Conservation (phyloP, 2,888 invertebrate species). For the Schrankia costaestrigalis region DNA sequence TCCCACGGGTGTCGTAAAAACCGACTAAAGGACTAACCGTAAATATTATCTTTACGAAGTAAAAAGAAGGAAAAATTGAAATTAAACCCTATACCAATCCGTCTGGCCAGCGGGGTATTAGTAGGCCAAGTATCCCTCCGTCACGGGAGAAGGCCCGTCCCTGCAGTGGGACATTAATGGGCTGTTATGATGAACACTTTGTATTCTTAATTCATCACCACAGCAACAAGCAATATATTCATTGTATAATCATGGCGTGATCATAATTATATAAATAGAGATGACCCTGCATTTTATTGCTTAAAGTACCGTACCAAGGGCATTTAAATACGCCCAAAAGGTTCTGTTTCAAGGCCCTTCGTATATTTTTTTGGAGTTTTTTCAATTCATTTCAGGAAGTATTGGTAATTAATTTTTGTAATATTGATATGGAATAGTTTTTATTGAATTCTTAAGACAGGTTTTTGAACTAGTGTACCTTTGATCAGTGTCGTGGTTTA, state of each 20-base stretch:
- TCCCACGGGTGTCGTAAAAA: too few species aligned
- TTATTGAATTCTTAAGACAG: background rate
- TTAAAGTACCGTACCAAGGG: slow-evolving; percentile 16
- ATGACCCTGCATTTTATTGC: slow-evolving; percentile 24
- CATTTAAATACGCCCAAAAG: slow-evolving; percentile 10
- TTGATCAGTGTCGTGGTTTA: too few species aligned
- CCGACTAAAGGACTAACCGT: too few species aligned
- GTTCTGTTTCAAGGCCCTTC: slow-evolving; percentile 13
- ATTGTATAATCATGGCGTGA: slow-evolving; percentile 4
- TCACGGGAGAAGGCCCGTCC: too few species aligned
- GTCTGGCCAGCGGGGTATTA: too few species aligned
- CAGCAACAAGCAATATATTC: background rate
- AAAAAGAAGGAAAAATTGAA: too few species aligned
- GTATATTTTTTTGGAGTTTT: slow-evolving; percentile 4
- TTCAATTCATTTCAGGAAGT: slow-evolving; percentile 25
- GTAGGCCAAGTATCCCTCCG: too few species aligned
- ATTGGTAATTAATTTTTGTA: slow-evolving; percentile 1
- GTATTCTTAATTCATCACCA: background rate
- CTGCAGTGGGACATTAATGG: too few species aligned
- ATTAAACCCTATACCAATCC: too few species aligned
- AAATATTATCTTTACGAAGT: too few species aligned
- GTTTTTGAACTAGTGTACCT: too few species aligned
- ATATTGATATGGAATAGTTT: background rate
- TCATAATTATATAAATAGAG: slow-evolving; percentile 4
- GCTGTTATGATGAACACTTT: too few species aligned